Base-by-base conservation (phyloP, 1,140 invertebrate genomes). In the Danaus melanippus region DNA sequence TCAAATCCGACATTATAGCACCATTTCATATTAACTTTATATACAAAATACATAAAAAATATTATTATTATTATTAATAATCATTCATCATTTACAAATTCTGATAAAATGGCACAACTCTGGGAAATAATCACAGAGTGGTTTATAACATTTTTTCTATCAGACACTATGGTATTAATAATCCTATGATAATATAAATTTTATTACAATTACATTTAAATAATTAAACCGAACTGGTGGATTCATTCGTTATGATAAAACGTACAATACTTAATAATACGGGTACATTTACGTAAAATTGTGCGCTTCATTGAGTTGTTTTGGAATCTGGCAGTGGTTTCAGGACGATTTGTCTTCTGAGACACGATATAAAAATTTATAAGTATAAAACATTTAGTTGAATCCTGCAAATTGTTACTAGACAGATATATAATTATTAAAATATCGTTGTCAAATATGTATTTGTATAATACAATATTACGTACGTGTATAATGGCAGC, bases 161-260 rank as follows among this genome's bases (percentile, higher is more conserved):
- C 21, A 32, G 21, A 32, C 21, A 32, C 21, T 32, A 7, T 8
- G 6, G 2, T 32, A 32, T 32, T 32, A 32, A 32, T 2, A 32
- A 5, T 32, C 21, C 21, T 32, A 32, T 42, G 12, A 51, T 42
- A 21, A 51, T 49, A 51, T 11, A 12, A 50, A 45, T 12, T 43
- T 39, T n/a, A 44, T 11, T 43, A 50, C 45, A 56, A 45, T 42
- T 15, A 43, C 43, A 43, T 12, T 50, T 59, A 61, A 51, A 47
- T 50, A 46, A 58, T 50, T 54, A 53, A 62, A 54, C 48, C 52
- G 51, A 41, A 62, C 52, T 58, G 60, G 60, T 62, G 56, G 60
- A 56, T 32, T 32, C 51, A 50, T 51, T 55, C 12, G 46, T 17
- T 50, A 46, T 53, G 21, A 32, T 32, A 32, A 32, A 32, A 32